phyloP scores from a whole-genome alignment of 2,113 vertebrate species.

The Salvelinus fontinalis region DNA sequence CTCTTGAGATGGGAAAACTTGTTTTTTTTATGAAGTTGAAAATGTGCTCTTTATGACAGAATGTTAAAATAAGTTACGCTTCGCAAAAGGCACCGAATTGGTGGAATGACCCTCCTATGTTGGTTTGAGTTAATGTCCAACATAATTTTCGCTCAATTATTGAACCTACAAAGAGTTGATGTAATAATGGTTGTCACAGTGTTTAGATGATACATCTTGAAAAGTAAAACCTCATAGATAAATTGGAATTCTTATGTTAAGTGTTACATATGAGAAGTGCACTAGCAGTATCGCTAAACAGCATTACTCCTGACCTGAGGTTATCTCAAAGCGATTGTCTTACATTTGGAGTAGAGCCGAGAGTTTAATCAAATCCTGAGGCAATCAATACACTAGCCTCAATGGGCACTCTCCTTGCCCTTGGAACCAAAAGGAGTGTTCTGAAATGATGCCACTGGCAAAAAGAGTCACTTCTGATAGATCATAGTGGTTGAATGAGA shows the following conservation, averaged over 20 bases:
- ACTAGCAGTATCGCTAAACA: slow-evolving; percentile 50
- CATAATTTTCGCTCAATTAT: no score
- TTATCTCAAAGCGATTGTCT: slow-evolving; percentile 71
- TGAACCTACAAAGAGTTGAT: no score
- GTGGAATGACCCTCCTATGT: no score
- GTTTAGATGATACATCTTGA: neutral
- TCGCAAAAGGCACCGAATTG: no score
- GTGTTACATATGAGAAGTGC: slow-evolving; percentile 35
- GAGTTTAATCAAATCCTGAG: slow-evolving; percentile 71
- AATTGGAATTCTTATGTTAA: slow-evolving; percentile 31
- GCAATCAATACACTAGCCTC: slow-evolving; percentile 65
- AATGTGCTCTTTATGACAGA: no score
- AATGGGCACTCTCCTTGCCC: slow-evolving; percentile 59
- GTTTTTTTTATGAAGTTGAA: no score
- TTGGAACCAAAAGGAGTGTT: slow-evolving; percentile 65
- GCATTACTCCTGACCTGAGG: slow-evolving; percentile 65
- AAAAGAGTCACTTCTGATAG: slow-evolving; percentile 65
- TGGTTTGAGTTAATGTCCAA: no score
- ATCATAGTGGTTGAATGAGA: slow-evolving; percentile 65
- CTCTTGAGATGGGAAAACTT: no score
- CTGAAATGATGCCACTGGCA: slow-evolving; percentile 54
- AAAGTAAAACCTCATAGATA: neutral
- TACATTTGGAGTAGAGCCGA: slow-evolving; percentile 63
- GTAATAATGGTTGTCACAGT: neutral
- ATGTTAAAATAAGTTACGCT: no score